Base-by-base conservation (phyloP, 2,888 invertebrate genomes). In the Ectobius pallidus region DNA sequence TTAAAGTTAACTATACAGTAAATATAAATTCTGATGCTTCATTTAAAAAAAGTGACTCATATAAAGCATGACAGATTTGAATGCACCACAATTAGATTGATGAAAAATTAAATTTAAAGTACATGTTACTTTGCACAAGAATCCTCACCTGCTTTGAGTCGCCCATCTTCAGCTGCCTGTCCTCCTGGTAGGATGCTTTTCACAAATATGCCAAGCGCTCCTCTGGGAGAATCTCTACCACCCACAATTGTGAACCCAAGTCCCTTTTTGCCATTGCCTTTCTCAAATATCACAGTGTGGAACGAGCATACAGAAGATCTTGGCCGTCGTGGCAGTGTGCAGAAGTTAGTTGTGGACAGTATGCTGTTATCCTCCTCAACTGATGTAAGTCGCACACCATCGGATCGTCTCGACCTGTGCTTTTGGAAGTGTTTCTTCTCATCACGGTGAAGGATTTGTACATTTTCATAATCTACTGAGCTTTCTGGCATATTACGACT, bases 161-260 rank as follows among this genome's bases (percentile, higher is more conserved):
- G 87, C 52, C 93, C 93, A 83, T 93, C 92, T 79, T 94, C 93
- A 69, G 93, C 89, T 49, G 95, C 93, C 81, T 94, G 92, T 52
- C 95, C 95, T 81, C 89, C 89, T 61, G 92, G 89, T 78, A 94
- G 87, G 77, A 95, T 93, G 80, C 93, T 93, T 82, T 94, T 93
- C 77, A 95, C 91, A 82, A 92, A 94, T 81, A 95, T 94, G 58
- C 94, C 94, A 80, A 94, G 88, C 75, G 91, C 91, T 72, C 94
- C 94, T 81, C 92, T 89, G 1, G 93, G 92, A 42, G 94, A 93
- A 81, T 95, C 95, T 73, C 91, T 87, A 62, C 95, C 95, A 52
- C 95, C 95, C 2, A 95, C 95, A 77, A 95, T 94, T 14, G 94
- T 94, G 81, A 95, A 95, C n/a, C 95, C 95, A 39, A 95, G 86